Base-by-base conservation (phyloP, 2,797 vertebrate genomes). In the Etheostoma nigrum region DNA sequence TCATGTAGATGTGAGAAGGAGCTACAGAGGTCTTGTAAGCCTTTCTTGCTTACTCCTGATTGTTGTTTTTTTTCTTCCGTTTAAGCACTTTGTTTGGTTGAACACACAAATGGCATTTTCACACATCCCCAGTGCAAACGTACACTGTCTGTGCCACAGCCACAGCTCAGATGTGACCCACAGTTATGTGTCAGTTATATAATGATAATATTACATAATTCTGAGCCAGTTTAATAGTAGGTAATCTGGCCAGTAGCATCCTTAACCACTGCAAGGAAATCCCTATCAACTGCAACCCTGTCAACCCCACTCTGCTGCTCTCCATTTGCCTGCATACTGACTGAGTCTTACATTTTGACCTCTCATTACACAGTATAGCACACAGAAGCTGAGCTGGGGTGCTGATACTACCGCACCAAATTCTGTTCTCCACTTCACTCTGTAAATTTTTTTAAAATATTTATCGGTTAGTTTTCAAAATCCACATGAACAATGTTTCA, bases 341-440 rank as follows among this genome's bases (percentile, higher is more conserved):
- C 79, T 40, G 36, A 75, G 69, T 57, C 74, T 74, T 47, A 62
- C 75, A 89, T 47, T 61, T 67, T 86, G 89, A 84, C 86, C 86
- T 90, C 72, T 68, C 36, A 78, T 83, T 77, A 74, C 79, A 82
- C 82, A 79, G 69, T 55, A 68, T 62, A 80, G 75, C 75, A 78
- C 73, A 83, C 69, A 83, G 55, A 72, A 30, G 71, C 66, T 40
- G 36, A 40, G 36, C 36, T 11, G 10, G 36, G 36, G 10, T 40
- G 10, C 10, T 40, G 36, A 40, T 40, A 40, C 10, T 11, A 40
- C 36, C 11, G 36, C 36, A 40, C 10, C 10, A 40, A 40, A 40
- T 40, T 40, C 10, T 40, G 36, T 12, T 40, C 36, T 40, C 36
- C 3, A 40, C 3, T 40, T 40, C 11, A 11, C 36, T 11, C 36